Conservation (phyloP, 2,888 invertebrate species). For the Portevinia maculata region DNA sequence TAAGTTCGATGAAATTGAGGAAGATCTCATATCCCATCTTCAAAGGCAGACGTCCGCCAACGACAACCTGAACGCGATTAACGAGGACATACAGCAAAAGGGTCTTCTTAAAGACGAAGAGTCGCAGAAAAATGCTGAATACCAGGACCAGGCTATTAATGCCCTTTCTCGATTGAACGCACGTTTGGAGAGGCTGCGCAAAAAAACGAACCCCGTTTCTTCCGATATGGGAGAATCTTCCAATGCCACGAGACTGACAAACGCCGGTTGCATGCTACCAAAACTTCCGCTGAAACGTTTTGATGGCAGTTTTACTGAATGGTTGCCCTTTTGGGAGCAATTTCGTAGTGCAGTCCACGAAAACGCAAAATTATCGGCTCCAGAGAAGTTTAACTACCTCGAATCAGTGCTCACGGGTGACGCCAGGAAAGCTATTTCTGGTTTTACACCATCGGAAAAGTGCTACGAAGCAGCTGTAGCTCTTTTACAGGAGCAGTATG, state of each 20-base stretch:
- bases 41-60: conserved; percentile 7
- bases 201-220: too few species aligned
- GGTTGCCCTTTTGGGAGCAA: conserved; percentile 11
- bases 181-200: too few species aligned
- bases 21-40: neutral
- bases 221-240: too few species aligned
- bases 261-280: neutral
- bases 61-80: neutral
- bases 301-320: conserved; percentile 5
- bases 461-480: conserved; percentile 8
- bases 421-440: conserved; percentile 1
- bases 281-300: conserved; percentile 1
- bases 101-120: neutral
- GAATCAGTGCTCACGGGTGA: neutral
- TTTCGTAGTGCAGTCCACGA: conserved; percentile 2
- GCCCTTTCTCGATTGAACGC: neutral
- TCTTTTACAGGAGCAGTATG: conserved; percentile 6
- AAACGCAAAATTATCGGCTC: neutral
- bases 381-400: conserved; percentile 9
- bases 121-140: conserved; percentile 1
- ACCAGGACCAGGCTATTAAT: conserved; percentile 9
- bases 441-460: neutral
- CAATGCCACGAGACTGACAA: too few species aligned
- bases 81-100: conserved; percentile 6
- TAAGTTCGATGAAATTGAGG: neutral